A percentile compares a stretch with the other conserved stretches of the same genome.
phyloP scores from a whole-genome alignment of 2,797 vertebrate genomes.

The Nyctalus aviator region DNA sequence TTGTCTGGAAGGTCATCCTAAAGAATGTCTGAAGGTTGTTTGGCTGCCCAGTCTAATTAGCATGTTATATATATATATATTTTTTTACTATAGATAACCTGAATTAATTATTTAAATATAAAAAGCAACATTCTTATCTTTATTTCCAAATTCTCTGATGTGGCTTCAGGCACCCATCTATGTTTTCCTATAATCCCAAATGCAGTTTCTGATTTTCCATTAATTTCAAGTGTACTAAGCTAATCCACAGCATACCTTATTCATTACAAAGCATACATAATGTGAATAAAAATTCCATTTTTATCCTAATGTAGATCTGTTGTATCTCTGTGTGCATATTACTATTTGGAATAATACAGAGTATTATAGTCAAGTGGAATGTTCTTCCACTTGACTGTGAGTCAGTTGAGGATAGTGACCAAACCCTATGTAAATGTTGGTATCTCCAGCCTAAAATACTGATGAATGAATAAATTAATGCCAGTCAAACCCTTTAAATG shows the following conservation, averaged over 20 bases:
- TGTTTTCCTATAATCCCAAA: neutral
- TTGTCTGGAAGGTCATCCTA: no score
- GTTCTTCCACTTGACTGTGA: neutral
- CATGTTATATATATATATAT: no score
- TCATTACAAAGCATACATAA: neutral
- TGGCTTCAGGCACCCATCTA: neutral
- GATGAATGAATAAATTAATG: neutral
- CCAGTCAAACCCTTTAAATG: neutral
- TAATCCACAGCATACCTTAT: neutral
- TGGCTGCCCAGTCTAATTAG: no score
- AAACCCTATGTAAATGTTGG: neutral
- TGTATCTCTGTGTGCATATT: neutral
- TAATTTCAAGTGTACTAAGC: neutral
- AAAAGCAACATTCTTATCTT: neutral
- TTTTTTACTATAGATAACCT: no score
- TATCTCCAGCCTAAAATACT: neutral
- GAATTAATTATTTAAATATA: slow-evolving; percentile 13
- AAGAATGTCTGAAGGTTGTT: no score
- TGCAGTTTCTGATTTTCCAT: neutral
- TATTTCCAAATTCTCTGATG: neutral
- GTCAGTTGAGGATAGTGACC: neutral
- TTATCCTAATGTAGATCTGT: neutral
- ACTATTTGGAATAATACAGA: neutral
- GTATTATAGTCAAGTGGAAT: no score
- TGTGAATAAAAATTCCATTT: neutral